Conservation (phyloP, 1,140 invertebrate species). For the Calliopsis andreniformis region DNA sequence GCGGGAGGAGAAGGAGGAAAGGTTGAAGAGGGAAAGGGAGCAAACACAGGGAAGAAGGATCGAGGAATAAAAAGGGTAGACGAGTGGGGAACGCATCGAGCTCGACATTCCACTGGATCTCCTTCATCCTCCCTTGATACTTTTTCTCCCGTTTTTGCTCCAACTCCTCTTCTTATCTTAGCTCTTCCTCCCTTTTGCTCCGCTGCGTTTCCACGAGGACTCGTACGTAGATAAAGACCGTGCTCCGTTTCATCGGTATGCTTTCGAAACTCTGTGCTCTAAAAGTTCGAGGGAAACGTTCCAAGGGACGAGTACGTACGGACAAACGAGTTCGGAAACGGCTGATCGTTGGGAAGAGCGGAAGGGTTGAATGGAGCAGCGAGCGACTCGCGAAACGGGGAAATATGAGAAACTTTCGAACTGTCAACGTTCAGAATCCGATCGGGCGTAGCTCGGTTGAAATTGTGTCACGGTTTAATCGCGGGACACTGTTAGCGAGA, state of each 20-base stretch:
- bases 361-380: no score
- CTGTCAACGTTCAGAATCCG: neutral
- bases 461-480: neutral
- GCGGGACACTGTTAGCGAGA: neutral
- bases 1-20: neutral
- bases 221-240: conserved; percentile 33
- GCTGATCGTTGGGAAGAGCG: neutral
- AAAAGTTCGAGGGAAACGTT: neutral
- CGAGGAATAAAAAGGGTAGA: neutral
- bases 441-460: neutral
- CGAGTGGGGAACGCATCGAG: conserved; percentile 2
- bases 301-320: neutral
- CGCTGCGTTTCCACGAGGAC: conserved; percentile 16
- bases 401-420: neutral
- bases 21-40: neutral
- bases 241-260: conserved; percentile 10
- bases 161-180: conserved; percentile 42
- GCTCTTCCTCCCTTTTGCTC: neutral
- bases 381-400: neutral
- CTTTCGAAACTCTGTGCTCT: neutral
- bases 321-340: neutral
- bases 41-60: neutral
- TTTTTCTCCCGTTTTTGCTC: conserved; percentile 41
- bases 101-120: conserved; percentile 53
- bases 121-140: conserved; percentile 45